These are phyloP conservation scores for Troides oblongomaculatus DNA, from an alignment of 2,888 invertebrate species.

Conservation along the genomic window DNA sequence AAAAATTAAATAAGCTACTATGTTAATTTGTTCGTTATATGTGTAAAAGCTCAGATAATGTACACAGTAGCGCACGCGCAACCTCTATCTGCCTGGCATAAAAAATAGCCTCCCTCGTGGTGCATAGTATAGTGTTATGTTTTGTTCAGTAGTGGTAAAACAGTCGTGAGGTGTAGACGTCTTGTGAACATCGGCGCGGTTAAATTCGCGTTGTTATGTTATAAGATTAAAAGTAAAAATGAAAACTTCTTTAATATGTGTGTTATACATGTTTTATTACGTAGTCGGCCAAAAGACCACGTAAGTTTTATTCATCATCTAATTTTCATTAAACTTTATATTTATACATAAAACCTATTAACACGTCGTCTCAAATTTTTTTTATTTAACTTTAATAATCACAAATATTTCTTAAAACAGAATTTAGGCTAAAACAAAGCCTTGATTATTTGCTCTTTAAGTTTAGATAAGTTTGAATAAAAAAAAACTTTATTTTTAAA, in stretches of 20 bases:
- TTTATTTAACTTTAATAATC: neutral
- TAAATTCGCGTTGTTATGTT: conserved; percentile 51
- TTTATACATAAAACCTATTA: neutral
- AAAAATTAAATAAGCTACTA: conserved; percentile 42
- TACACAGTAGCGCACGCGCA: conserved; percentile 50
- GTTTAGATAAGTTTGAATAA: neutral
- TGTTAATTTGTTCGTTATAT: conserved; percentile 44
- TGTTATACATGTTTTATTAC: conserved; percentile 45
- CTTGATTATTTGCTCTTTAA: neutral
- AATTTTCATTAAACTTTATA: neutral
- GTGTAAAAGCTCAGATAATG: conserved; percentile 57
- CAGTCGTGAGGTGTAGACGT: conserved; percentile 64
- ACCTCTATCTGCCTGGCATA: conserved; percentile 49
- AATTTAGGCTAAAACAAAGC: neutral
- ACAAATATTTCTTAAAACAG: neutral
- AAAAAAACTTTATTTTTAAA: conserved; percentile 13
- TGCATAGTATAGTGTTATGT: conserved; percentile 29
- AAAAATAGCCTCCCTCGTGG: conserved; percentile 45
- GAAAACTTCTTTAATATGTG: conserved; percentile 51
- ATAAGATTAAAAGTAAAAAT: conserved; percentile 57
- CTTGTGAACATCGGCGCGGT: conserved; percentile 45
- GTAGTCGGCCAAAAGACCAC: conserved; percentile 56
- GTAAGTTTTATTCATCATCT: conserved; percentile 13
- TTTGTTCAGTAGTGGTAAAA: conserved; percentile 61
- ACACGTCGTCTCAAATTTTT: neutral